phyloP scores from a whole-genome alignment of 1,140 invertebrate genomes.

The Steinernema khuongi region DNA sequence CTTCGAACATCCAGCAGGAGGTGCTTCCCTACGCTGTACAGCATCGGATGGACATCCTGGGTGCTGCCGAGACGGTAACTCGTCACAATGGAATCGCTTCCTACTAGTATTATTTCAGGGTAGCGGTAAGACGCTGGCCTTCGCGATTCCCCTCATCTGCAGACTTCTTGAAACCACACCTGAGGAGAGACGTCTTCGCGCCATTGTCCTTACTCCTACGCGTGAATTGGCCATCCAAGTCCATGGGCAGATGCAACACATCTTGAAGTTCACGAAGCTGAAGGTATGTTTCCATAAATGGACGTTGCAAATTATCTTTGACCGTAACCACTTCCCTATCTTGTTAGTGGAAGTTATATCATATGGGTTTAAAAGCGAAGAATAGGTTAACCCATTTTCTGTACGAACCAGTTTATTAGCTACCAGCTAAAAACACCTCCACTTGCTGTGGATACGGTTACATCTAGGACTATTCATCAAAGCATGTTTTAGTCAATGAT shows the following conservation, averaged over 20 bases:
- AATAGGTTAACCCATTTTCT: not conserved
- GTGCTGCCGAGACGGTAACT: conserved; percentile 81
- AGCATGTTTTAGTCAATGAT: conserved; percentile 10
- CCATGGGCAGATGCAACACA: conserved; percentile 73
- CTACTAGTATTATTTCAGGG: too few relatives aligned
- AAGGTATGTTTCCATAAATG: conserved; percentile 60
- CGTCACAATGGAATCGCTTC: too few relatives aligned
- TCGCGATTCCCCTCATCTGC: conserved; percentile 82
- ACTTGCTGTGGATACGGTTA: too few relatives aligned
- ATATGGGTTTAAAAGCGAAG: conserved; percentile 57
- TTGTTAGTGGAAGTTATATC: conserved; percentile 80
- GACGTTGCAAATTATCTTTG: conserved; percentile 55
- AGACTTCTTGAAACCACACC: conserved; percentile 67
- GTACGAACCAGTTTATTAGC: conserved; percentile 2
- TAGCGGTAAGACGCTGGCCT: conserved; percentile 92
- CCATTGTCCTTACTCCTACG: conserved; percentile 84
- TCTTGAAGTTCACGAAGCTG: conserved; percentile 75
- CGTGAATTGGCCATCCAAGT: conserved; percentile 90
- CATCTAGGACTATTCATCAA: too few relatives aligned
- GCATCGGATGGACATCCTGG: conserved; percentile 80
- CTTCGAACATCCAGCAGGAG: conserved; percentile 75
- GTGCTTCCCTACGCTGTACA: conserved; percentile 77
- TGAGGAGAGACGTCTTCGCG: conserved; percentile 56
- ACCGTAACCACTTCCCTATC: too few relatives aligned
- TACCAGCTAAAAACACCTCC: conserved; percentile 26